These are phyloP conservation scores for Papilio dardanus DNA, from an alignment of 1,140 invertebrate species.

Conservation along the genomic window DNA sequence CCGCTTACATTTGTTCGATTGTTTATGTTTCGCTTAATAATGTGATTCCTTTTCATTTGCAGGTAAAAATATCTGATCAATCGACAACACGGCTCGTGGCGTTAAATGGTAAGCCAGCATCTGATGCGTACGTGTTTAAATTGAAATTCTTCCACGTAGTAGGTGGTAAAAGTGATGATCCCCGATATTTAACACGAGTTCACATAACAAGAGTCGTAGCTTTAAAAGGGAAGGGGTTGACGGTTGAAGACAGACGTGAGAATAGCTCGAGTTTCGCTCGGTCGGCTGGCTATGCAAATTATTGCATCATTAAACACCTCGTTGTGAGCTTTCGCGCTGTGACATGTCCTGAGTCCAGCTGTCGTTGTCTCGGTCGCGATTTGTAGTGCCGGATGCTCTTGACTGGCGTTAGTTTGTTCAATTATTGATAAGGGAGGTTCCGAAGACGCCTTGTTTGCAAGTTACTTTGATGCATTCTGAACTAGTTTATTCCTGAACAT, in stretches of 20 bases:
- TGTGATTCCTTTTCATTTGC: conserved; percentile 61
- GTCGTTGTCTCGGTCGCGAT: conserved; percentile 39
- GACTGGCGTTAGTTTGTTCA: conserved; percentile 22
- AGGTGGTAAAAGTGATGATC: conserved; percentile 46
- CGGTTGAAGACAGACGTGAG: conserved; percentile 70
- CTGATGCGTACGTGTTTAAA: conserved; percentile 36
- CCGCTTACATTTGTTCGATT: conserved; percentile 51
- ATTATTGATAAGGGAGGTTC: conserved; percentile 13
- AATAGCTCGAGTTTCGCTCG: conserved; percentile 66
- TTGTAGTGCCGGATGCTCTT: conserved; percentile 16
- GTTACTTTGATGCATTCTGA: conserved; percentile 11
- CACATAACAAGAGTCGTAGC: conserved; percentile 58
- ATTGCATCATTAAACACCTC: conserved; percentile 81
- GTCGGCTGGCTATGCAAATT: conserved; percentile 76
- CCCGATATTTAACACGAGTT: conserved; percentile 53
- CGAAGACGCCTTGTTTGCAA: neutral
- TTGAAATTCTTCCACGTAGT: conserved; percentile 33
- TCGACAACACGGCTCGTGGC: conserved; percentile 47
- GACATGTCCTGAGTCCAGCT: conserved; percentile 57
- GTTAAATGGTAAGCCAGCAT: conserved; percentile 58
- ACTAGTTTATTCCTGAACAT: conserved; percentile 16
- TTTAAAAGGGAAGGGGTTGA: conserved; percentile 65
- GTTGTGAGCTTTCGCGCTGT: conserved; percentile 69
- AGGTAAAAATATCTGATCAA: conserved; percentile 65
- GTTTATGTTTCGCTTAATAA: conserved; percentile 58